Percentiles rank a stretch among this genome's conserved stretches.
Evolutionary conservation across 1,140 invertebrate species (phyloP).

Genomic region (Drosophila dunni): DNA sequence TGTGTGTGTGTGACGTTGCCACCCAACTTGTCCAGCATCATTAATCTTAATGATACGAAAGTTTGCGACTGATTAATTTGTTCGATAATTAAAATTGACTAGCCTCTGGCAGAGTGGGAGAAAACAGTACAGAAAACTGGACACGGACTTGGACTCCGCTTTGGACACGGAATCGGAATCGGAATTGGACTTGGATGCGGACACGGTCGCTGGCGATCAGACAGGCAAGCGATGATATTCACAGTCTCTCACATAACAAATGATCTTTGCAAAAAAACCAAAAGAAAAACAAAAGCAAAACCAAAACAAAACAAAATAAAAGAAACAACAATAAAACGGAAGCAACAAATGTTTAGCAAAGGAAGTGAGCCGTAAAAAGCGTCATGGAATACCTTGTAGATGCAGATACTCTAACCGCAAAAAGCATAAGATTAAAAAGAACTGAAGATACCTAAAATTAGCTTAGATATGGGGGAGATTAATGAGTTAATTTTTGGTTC

Average conservation of each 20-base stretch:
- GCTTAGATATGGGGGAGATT: background rate
- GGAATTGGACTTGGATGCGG: background rate
- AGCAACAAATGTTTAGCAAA: slow-evolving; percentile 48
- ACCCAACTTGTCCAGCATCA: slow-evolving; percentile 69
- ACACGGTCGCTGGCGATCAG: slow-evolving; percentile 9
- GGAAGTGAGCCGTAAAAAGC: slow-evolving; percentile 35
- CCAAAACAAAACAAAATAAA: slow-evolving; percentile 9
- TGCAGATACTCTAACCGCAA: slow-evolving; percentile 3
- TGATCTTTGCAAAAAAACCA: slow-evolving; percentile 56
- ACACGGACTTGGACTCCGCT: no score
- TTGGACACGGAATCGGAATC: no score
- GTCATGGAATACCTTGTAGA: slow-evolving; percentile 5
- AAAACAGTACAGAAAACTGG: slow-evolving; percentile 23
- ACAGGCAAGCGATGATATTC: slow-evolving; percentile 37
- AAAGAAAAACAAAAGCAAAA: background rate
- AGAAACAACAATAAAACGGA: slow-evolving; percentile 58
- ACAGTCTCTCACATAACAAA: slow-evolving; percentile 53
- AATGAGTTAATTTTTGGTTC: background rate
- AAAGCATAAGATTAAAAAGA: slow-evolving; percentile 1
- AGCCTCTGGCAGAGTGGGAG: slow-evolving; percentile 31
- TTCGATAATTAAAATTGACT: slow-evolving; percentile 82
- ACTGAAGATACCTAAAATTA: background rate
- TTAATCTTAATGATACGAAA: slow-evolving; percentile 83
- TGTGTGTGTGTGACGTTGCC: slow-evolving; percentile 50
- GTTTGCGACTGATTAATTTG: slow-evolving; percentile 79